Evolutionary conservation across 2,113 vertebrate genomes (phyloP).

Genomic region (Noturus placidus): DNA sequence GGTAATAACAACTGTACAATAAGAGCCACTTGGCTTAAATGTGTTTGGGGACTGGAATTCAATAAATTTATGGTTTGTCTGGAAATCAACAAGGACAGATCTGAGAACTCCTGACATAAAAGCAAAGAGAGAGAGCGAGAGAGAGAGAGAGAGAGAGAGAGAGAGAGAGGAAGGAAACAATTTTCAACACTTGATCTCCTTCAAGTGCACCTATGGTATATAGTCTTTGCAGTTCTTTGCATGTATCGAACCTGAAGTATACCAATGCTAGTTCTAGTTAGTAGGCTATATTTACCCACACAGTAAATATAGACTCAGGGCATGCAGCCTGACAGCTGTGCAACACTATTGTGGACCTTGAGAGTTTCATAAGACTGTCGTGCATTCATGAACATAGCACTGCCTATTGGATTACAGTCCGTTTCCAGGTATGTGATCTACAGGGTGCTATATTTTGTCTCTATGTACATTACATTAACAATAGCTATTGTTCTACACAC

Average conservation of each 20-base stretch:
- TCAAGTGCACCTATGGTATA: neutral
- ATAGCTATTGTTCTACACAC: neutral
- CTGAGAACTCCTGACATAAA: neutral
- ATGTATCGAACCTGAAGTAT: neutral
- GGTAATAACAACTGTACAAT: neutral
- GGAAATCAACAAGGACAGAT: neutral
- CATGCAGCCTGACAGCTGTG: neutral
- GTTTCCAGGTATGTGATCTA: neutral
- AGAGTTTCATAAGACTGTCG: neutral
- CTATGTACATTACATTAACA: neutral
- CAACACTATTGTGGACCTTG: neutral
- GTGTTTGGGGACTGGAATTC: neutral
- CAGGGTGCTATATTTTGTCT: neutral
- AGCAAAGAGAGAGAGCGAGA: neutral
- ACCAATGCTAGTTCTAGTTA: neutral
- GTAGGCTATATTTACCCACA: neutral
- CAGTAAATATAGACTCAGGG: neutral
- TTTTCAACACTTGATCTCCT: neutral
- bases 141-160: too few species aligned
- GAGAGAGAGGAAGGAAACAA: too few species aligned
- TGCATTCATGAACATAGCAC: neutral
- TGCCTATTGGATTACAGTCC: conserved; percentile 1
- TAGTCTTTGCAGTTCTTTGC: neutral
- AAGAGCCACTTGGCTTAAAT: neutral
- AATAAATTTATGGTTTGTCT: neutral